Conservation (phyloP, 1,140 invertebrate genomes). For the Cotesia typhae region DNA sequence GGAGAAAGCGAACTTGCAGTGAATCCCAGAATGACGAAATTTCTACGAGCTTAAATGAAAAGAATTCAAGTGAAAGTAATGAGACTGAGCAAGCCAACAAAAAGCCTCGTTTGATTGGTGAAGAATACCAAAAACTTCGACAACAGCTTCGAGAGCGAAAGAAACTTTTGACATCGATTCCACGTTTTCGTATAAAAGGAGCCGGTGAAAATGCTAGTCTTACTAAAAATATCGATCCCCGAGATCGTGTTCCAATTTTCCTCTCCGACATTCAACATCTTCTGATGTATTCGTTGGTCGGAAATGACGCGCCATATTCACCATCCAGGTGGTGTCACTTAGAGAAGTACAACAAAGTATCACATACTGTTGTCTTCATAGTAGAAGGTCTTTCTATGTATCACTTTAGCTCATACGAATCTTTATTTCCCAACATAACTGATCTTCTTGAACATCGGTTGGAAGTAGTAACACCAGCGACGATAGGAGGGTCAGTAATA, state of each 20-base stretch:
- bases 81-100: constrained; percentile 44
- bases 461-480: constrained; percentile 77
- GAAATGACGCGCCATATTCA: constrained; percentile 73
- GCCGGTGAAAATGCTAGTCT: constrained; percentile 72
- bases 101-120: constrained; percentile 59
- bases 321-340: constrained; percentile 82
- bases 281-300: constrained; percentile 78
- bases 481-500: constrained; percentile 76
- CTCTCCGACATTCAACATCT: constrained; percentile 85
- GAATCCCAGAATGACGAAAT: constrained; percentile 24
- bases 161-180: constrained; percentile 64
- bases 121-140: constrained; percentile 68
- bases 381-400: constrained; percentile 80
- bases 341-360: constrained; percentile 73
- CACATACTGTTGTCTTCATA: constrained; percentile 77
- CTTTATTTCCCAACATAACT: constrained; percentile 69
- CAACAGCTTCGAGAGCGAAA: constrained; percentile 68
- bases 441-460: constrained; percentile 72
- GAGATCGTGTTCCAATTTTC: constrained; percentile 78
- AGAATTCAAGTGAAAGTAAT: constrained; percentile 14
- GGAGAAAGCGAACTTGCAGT: constrained; percentile 44
- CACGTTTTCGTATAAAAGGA: constrained; percentile 70
- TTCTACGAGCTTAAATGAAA: not conserved
- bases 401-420: constrained; percentile 75
- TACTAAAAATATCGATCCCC: constrained; percentile 52